Evolutionary conservation across 1,140 invertebrate genomes (phyloP), one percentile per base, ranked within the genome.

Genomic region (Araneus ventricosus): DNA sequence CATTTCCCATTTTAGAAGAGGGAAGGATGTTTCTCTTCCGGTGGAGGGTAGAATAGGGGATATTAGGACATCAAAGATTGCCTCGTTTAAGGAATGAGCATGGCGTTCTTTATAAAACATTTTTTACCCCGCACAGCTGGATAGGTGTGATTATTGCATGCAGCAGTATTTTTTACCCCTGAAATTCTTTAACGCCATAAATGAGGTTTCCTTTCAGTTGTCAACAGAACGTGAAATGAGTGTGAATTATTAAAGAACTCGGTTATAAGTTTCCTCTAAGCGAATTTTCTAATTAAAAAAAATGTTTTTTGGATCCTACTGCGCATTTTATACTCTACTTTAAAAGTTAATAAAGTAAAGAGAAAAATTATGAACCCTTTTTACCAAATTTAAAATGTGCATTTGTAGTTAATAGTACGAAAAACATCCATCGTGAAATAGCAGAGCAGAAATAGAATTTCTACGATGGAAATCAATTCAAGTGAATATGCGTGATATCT

Each of bases 11-110:
- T 82, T 82, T 39, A 75, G 41, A 82, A 27, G 37, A 82, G 37
- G 80, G 80, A 82, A 82, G 80, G 80, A 82, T 45, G 41, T 41
- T 41, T 82, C 30, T 6, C 80, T 82, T 82, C 80, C 80, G 70
- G 70, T 75, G 34, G 70, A 75, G 30, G 70, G 70, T 75, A 34
- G 34, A 27, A 75, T 27, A 75, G 70, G 20, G 70, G 70, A 37
- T 75, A 75, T 75, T 75, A 75, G 70, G 70, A 75, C 70, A 75
- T 37, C 70, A 75, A 75, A 75, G 70, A 75, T 75, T 75, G 70
- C 70, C 67, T 75, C 70, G 70, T 75, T 75, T 75, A 75, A 75
- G 30, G 30, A 37, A 75, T 34, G 30, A 27, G 34, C 70, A 75
- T 75, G 34, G 30, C 70, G 14, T 30, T 75, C 70, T 75, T 75